These are phyloP conservation scores for Loris lydekkerianus DNA, from an alignment of 2,797 vertebrate genomes.

Conservation along the genomic window DNA sequence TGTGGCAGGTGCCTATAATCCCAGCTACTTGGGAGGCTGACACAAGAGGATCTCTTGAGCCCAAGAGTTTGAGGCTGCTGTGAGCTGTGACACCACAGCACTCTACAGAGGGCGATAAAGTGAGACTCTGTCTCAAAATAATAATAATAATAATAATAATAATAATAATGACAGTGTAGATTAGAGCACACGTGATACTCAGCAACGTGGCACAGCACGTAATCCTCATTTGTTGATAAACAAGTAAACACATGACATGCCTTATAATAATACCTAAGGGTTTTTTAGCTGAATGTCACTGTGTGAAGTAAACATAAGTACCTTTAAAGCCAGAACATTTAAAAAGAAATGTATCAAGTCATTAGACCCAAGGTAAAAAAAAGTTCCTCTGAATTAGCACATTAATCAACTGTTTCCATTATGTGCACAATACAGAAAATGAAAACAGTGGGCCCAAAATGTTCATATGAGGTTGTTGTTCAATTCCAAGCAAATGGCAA, in stretches of 20 bases:
- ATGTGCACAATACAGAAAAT: background rate
- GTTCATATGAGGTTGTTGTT: background rate
- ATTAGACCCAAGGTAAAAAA: background rate
- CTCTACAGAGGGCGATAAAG: too few relatives aligned
- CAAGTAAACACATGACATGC: background rate
- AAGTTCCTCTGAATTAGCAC: background rate
- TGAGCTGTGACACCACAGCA: too few relatives aligned
- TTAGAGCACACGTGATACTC: background rate
- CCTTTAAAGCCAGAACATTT: background rate
- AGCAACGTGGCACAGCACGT: background rate
- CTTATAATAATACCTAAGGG: background rate
- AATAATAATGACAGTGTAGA: background rate
- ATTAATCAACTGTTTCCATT: background rate
- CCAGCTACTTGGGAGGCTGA: too few relatives aligned
- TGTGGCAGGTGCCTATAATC: too few relatives aligned
- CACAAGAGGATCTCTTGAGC: too few relatives aligned
- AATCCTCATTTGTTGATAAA: background rate
- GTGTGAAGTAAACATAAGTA: conserved; percentile 17
- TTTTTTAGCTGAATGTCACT: background rate
- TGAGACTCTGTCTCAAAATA: too few relatives aligned
- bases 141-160: background rate
- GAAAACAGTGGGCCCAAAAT: background rate
- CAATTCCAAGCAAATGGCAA: background rate
- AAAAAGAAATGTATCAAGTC: background rate
- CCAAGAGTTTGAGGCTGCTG: too few relatives aligned